Evolutionary conservation across 2,797 vertebrate species (phyloP), one percentile per base, ranked within the genome.

Genomic region (Acropternis orthonyx): DNA sequence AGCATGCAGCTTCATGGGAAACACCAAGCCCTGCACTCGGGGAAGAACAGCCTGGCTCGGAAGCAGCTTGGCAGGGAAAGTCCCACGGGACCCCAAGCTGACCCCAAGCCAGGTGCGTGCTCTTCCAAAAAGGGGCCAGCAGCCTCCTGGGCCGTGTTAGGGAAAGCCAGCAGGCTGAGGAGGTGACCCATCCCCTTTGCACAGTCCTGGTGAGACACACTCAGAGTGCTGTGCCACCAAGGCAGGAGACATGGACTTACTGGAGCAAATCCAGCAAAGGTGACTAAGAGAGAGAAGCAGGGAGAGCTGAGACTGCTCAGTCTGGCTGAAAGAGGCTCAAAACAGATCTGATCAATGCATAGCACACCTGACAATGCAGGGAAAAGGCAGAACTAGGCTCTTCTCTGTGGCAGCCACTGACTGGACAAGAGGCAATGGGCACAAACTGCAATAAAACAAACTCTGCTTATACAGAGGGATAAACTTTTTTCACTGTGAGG

Each of bases 1-100:
- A 51, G 63, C 13, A 1, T 0, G 3, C 68, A 74, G 41, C n/a
- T 78, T 26, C 6, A 3, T 0, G 4, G 43, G 12, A 71, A 92
- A 48, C 8, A 36, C 37, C 49, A 9, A 68, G 19, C 41, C 55
- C 52, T 46, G 77, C 39, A 2, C 24, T 4, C 8, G 8, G 21
- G 43, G 43, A 83, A 44, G 24, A 48, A 61, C 6, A 4, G 15
- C 26, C 8, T 18, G 24, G 8, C 52, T 19, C 34, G 52, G 46
- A 46, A 80, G 23, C 41, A 41, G 54, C 65, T 69, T 20, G 36
- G 83, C 27, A 30, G 52, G 13, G 34, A 46, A 27, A 76, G 20
- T 32, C 32, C 37, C 7, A 13, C 10, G 27, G 41, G 62, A 62
- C 26, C 7, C 56, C 2, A 2, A 52, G 37, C 14, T 77, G 59